Evolutionary conservation across 2,888 invertebrate species (phyloP), one percentile per base, ranked within the genome.

Genomic region (Noctua pronuba): DNA sequence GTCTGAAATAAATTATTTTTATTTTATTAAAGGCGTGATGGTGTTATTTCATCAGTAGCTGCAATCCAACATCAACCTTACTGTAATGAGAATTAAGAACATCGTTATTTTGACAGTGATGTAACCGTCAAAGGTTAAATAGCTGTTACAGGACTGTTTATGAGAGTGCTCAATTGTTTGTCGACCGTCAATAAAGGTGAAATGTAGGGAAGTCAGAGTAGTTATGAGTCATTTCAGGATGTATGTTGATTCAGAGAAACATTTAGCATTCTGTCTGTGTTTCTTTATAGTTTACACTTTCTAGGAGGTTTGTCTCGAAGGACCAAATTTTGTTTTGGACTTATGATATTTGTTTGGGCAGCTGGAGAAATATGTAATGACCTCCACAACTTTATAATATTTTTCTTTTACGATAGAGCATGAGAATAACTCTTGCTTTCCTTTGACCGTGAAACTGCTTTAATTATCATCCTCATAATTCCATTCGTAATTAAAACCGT

Each of bases 101-200:
- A 60, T 6, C 8, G 3, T 18, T 28, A 60, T 60, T 60, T 60
- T 21, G 31, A 60, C 28, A 60, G 31, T 10, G 60, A 60, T 60
- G 55, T 28, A 67, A 58, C 16, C 16, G 2, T 58, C 31, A 4
- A 10, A 31, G 31, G 60, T 21, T 10, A 31, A 21, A 31, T 60
- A 62, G 10, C 18, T 62, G 7, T 28, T 13, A 8, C 3, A 31
- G 18, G 18, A 18, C 31, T 82, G 77, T 77, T 86, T 86, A 82
- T 77, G 74, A 80, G 77, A 86, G 66, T 78, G 70, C 16, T 31
- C 67, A 66, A 77, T 84, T 81, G 77, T 84, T 71, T 67, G 55
- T 44, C 64, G 3, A 5, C 31, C 41, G 41, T 75, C 77, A 80
- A 67, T 64, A 65, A 73, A 78, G 73, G 65, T 71, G 38, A 65